phyloP scores from a whole-genome alignment of 2,113 vertebrate genomes.

The Corythornis vintsioides region DNA sequence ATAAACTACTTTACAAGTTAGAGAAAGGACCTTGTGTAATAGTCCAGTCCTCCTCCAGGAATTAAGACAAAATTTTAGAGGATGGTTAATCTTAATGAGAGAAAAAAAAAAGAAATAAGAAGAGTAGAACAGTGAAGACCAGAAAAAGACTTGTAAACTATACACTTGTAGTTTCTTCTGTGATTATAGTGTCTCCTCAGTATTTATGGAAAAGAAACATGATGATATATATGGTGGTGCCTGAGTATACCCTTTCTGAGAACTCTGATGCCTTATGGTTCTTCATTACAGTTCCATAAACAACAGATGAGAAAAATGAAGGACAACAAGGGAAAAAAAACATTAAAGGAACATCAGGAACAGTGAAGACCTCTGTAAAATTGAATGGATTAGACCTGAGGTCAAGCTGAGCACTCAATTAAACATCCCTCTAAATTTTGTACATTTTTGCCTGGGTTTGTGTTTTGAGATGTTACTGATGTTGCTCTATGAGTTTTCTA shows the following conservation, averaged over 20 bases:
- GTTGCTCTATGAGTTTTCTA: background rate
- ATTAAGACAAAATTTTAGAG: background rate
- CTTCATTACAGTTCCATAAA: background rate
- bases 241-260: background rate
- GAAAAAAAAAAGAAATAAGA: background rate
- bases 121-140: background rate
- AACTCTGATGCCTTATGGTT: background rate
- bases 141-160: background rate
- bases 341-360: background rate
- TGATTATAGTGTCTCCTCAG: background rate
- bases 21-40: background rate
- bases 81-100: background rate
- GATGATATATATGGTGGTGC: background rate
- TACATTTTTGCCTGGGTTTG: background rate
- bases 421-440: background rate
- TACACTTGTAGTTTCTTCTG: background rate
- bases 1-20: background rate
- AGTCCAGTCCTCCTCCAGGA: background rate
- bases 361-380: background rate
- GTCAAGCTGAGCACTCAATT: background rate
- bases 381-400: background rate
- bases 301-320: background rate
- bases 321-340: background rate
- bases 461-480: background rate
- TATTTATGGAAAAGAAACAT: background rate